Base-by-base conservation (phyloP, 2,113 vertebrate species). In the Falco punctatus region DNA sequence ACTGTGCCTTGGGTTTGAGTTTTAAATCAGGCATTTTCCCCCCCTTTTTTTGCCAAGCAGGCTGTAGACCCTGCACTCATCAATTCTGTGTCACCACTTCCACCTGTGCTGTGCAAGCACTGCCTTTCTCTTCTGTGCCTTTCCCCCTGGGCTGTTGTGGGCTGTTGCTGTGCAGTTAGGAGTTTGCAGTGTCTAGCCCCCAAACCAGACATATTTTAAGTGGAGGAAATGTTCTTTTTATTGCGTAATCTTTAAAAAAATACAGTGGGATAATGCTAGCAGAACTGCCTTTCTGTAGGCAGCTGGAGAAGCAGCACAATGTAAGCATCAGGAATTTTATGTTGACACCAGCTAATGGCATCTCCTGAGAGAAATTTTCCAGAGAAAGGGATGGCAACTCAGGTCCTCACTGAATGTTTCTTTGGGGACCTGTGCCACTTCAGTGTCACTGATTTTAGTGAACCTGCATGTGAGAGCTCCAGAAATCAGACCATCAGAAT, bases 1-100 rank as follows among this genome's bases (percentile, higher is more conserved):
- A 8, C 42, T 54, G 27, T 0, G 0, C 32, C 42, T 20, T 44
- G 52, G 14, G 4, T 13, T 44, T 42, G 21, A 62, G 48, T 64
- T 78, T 74, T 30, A 78, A 74, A 80, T 49, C 44, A 15, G 64
- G 33, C 8, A 0, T 20, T 77, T 72, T 48, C 30, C 11, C 32
- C 20, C 13, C 19, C 30, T 22, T 11, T 8, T 85, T 54, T 69
- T 81, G 44, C 18, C 16, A 5, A 49, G 26, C 48, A 80, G 48
- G 30, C 35, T 0, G 0, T 30, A 22, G 42, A 62, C 48, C 57
- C 30, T 44, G 70, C 27, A 24, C 12, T 23, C 23, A 15, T 28
- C 42, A 24, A 2, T 61, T 69, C 55, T 77, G 35, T 54, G 71
- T 71, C 58, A 21, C 24, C 4, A 8, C 28, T 23, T 54, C 54